Percentiles rank a stretch among this genome's conserved stretches.
Evolutionary conservation across 2,888 invertebrate species (phyloP).

Genomic region (Chrysina gloriosa): DNA sequence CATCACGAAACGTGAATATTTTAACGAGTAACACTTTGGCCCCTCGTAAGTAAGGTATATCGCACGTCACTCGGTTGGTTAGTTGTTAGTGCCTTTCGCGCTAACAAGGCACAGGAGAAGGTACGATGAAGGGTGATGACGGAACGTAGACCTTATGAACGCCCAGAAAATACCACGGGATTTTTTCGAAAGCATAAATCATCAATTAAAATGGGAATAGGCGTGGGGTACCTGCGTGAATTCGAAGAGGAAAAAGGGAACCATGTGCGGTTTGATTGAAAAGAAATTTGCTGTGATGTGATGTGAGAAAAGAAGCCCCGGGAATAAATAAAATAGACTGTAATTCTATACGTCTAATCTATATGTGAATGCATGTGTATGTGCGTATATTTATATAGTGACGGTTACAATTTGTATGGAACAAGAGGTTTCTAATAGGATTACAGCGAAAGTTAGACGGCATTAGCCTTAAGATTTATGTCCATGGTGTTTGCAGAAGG

Average conservation of each 20-base stretch:
- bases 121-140: not conserved
- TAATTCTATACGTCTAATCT: not conserved
- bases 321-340: not conserved
- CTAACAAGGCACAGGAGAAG: constrained; percentile 36
- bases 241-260: constrained; percentile 3
- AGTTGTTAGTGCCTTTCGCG: constrained; percentile 9
- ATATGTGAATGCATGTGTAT: not conserved
- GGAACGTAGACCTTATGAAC: constrained; percentile 1
- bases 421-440: constrained; percentile 44
- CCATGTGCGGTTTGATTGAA: constrained; percentile 39
- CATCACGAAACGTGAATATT: constrained; percentile 32
- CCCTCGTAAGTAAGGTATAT: not conserved
- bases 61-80: not conserved
- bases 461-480: constrained; percentile 40
- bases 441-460: constrained; percentile 41
- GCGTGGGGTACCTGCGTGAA: constrained; percentile 30
- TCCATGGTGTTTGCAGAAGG: constrained; percentile 22
- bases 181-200: constrained; percentile 33
- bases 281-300: constrained; percentile 39
- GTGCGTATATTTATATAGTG: constrained; percentile 28
- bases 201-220: constrained; percentile 30
- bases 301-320: not conserved
- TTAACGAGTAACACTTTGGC: constrained; percentile 15
- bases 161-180: constrained; percentile 29
- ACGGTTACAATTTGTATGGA: constrained; percentile 42